Evolutionary conservation across 1,140 invertebrate genomes (phyloP).

Genomic region (Scaptomyza graminum): DNA sequence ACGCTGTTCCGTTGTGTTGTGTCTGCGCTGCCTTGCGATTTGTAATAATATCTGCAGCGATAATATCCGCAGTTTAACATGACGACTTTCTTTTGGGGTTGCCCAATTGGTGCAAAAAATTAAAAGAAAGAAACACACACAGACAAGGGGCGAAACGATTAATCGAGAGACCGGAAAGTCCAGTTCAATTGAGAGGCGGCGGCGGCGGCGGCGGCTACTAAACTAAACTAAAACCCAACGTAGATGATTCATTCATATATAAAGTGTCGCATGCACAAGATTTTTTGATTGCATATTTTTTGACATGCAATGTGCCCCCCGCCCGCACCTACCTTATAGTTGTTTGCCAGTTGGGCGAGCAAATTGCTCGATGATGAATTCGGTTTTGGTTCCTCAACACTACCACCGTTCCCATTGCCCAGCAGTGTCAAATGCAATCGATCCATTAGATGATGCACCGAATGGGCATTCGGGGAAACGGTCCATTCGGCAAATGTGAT

Average conservation of each 20-base stretch:
- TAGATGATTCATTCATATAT: conserved; percentile 37
- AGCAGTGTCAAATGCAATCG: conserved; percentile 86
- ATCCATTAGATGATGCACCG: conserved; percentile 87
- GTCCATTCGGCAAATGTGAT: conserved; percentile 88
- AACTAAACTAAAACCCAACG: conserved; percentile 26
- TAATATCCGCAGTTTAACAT: conserved; percentile 15
- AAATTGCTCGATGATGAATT: conserved; percentile 59
- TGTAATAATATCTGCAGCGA: conserved; percentile 38
- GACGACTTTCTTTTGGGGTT: conserved; percentile 50
- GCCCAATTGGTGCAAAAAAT: conserved; percentile 42
- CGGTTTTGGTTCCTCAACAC: conserved; percentile 47
- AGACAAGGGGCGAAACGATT: conserved; percentile 2
- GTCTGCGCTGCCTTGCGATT: conserved; percentile 14
- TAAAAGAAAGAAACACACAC: conserved; percentile 8
- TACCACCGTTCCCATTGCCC: conserved; percentile 43
- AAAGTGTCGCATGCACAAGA: conserved; percentile 21
- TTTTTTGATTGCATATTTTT: conserved; percentile 26
- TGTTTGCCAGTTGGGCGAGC: conserved; percentile 56
- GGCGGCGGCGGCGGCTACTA: conserved; percentile 19
- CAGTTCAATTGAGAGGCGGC: conserved; percentile 44
- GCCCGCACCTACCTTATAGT: conserved; percentile 70
- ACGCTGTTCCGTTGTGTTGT: not conserved
- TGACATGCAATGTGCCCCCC: not conserved
- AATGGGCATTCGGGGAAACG: conserved; percentile 87
- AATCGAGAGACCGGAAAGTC: conserved; percentile 46